Conservation (phyloP, 2,113 vertebrate genomes). For the Leucoraja erinaceus region DNA sequence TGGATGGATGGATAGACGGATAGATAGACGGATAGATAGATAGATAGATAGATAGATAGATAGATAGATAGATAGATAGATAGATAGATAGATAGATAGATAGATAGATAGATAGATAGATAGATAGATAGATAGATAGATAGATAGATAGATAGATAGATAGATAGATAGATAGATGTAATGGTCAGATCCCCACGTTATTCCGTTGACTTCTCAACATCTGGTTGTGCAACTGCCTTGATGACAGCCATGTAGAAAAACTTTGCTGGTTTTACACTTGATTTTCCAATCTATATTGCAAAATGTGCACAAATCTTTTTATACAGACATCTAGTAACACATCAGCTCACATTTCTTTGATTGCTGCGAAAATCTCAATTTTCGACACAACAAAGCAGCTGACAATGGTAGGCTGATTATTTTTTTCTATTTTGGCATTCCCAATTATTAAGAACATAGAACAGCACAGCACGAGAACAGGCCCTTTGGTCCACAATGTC, state of each 20-base stretch:
- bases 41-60: too few relatives aligned
- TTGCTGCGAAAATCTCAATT: background rate
- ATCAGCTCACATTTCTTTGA: background rate
- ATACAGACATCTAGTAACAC: background rate
- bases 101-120: too few relatives aligned
- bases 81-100: too few relatives aligned
- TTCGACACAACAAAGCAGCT: background rate
- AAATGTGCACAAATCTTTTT: background rate
- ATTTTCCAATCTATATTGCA: background rate
- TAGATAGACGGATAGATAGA: too few relatives aligned
- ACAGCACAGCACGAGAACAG: too few relatives aligned
- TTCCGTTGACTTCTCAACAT: background rate
- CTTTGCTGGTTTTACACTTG: too few relatives aligned
- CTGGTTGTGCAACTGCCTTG: background rate
- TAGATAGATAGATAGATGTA: background rate
- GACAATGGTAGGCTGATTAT: background rate
- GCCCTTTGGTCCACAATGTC: too few relatives aligned
- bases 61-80: too few relatives aligned
- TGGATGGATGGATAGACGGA: too few relatives aligned
- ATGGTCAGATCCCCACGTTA: background rate
- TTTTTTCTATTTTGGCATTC: background rate
- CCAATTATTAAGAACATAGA: background rate
- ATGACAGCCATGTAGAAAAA: background rate
- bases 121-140: too few relatives aligned
- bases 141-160: too few relatives aligned